Base-by-base conservation (phyloP, 2,888 invertebrate genomes). In the Drosophila basisetae region DNA sequence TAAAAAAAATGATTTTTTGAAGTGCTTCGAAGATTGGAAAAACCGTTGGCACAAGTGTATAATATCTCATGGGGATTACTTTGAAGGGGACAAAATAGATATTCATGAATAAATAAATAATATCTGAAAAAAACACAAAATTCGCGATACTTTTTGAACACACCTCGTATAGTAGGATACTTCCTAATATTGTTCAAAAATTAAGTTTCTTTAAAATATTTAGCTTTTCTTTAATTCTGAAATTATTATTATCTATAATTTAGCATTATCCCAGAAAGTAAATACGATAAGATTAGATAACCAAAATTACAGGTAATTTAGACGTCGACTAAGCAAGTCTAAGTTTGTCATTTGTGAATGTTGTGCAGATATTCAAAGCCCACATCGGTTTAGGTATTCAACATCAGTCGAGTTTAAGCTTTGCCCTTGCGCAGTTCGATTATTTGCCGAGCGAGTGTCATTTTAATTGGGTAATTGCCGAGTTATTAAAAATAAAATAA, bases 391-490 rank as follows among this genome's bases (percentile, higher is more conserved):
- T 35, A 22, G 13, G 13, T 13, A 43, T 53, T 33, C 33, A 13
- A 10, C 16, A 37, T 70, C 71, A 85, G 85, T 85, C 60, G 59
- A 52, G 67, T 60, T 86, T 64, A 2, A 56, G 43, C 73, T 69
- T 73, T 89, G 64, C 39, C 35, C 61, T 37, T 56, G 83, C 56
- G 64, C 71, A 80, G 47, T 60, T 66, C 68, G 39, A 61, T 22
- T 49, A 30, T 35, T 28, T 37, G n/a, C 25, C 41, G 41, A 59
- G 54, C 22, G 31, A 28, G 54, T 61, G 64, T 22, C 10, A 49
- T 53, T 18, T 47, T 13, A 41, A n/a, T 53, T 58, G 25, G 62
- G 47, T 73, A 66, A 69, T 56, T 16, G 18, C n/a, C 0, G 2
- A 53, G 22, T 25, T 64, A 53, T 28, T 61, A 18, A 35, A 58